These are phyloP conservation scores for Aramus guarauna DNA, from an alignment of 2,113 vertebrate species.

Conservation along the genomic window DNA sequence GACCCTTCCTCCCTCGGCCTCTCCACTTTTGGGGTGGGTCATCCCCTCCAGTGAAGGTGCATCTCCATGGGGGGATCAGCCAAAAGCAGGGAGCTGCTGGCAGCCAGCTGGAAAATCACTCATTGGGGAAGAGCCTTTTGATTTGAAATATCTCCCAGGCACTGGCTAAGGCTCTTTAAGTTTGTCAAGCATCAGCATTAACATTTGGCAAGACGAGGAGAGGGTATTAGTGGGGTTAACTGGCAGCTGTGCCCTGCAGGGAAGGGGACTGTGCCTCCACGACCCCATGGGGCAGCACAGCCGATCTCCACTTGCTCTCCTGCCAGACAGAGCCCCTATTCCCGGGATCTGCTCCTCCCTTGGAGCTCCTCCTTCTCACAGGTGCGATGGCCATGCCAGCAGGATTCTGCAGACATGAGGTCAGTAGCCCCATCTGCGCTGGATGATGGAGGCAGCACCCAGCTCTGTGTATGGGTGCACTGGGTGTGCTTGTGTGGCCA, in stretches of 20 bases:
- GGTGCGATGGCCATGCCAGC: not conserved
- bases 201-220: not conserved
- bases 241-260: not conserved
- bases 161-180: not conserved
- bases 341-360: not conserved
- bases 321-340: not conserved
- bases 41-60: not conserved
- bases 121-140: not conserved
- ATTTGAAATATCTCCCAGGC: not conserved
- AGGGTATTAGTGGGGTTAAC: not conserved
- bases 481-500: not conserved
- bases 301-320: accelerated
- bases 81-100: not conserved
- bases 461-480: not conserved
- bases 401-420: not conserved
- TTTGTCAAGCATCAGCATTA: not conserved
- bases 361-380: not conserved
- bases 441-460: not conserved
- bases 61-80: not conserved
- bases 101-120: not conserved
- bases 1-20: not conserved
- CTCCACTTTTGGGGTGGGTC: no score
- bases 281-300: accelerated
- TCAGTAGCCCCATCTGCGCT: accelerated
- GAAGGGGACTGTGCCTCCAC: not conserved